Conservation (phyloP, 2,888 invertebrate genomes). For the Deilephila elpenor region DNA sequence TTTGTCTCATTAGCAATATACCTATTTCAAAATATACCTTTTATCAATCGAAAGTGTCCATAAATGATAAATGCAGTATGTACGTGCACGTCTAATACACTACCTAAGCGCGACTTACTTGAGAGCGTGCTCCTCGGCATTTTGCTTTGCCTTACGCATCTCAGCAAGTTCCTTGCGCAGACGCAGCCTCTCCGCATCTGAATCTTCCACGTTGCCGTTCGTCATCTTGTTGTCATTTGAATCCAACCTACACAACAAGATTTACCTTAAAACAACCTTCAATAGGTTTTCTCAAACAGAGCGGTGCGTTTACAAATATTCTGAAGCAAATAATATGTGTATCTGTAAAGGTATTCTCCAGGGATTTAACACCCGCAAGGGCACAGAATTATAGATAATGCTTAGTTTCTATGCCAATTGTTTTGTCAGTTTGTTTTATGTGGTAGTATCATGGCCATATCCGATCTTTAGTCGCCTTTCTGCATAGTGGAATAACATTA, state of each 20-base stretch:
- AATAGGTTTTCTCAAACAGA: neutral
- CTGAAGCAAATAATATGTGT: too few relatives aligned
- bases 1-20: too few relatives aligned
- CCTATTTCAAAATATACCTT: too few relatives aligned
- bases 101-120: constrained; percentile 74
- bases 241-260: constrained; percentile 58
- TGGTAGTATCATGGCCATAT: too few relatives aligned
- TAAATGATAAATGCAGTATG: constrained; percentile 30
- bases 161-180: constrained; percentile 84
- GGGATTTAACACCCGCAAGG: too few relatives aligned
- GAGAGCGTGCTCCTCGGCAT: constrained; percentile 83
- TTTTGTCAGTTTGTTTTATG: too few relatives aligned
- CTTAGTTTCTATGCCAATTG: too few relatives aligned
- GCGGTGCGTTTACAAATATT: too few relatives aligned
- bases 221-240: constrained; percentile 64
- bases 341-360: too few relatives aligned
- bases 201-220: constrained; percentile 70
- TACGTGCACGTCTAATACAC: constrained; percentile 27
- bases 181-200: constrained; percentile 82
- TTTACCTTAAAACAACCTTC: neutral
- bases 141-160: constrained; percentile 83
- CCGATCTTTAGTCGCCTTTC: too few relatives aligned
- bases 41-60: constrained; percentile 7
- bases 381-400: too few relatives aligned
- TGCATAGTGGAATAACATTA: too few relatives aligned